Conservation (phyloP, 2,797 vertebrate species). For the Xyrichtys novacula region DNA sequence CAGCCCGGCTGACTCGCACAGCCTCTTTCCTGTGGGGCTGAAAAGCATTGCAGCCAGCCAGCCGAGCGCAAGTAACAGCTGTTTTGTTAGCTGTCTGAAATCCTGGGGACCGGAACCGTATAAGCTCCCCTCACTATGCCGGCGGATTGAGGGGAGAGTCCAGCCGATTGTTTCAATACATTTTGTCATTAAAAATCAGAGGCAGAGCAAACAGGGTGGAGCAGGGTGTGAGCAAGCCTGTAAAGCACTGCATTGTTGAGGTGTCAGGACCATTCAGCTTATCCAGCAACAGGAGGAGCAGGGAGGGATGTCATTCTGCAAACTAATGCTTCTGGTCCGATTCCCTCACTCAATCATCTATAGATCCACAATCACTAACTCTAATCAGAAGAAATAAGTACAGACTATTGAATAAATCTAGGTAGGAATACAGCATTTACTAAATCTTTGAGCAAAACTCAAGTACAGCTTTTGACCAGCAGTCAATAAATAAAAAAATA, state of each 20-base stretch:
- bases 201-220: conserved; percentile 91
- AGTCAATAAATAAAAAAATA: not conserved
- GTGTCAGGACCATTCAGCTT: conserved; percentile 92
- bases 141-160: conserved; percentile 91
- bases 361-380: not conserved
- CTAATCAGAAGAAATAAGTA: not conserved
- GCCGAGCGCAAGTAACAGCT: conserved; percentile 92
- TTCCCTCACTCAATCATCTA: conserved; percentile 65
- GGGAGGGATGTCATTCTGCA: conserved; percentile 88
- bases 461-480: not conserved
- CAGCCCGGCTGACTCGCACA: conserved; percentile 84
- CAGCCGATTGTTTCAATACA: conserved; percentile 94
- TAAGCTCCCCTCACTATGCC: conserved; percentile 93
- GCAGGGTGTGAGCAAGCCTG: conserved; percentile 84
- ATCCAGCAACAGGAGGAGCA: conserved; percentile 73
- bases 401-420: not conserved
- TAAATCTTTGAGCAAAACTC: conserved; percentile 1
- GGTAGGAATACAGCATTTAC: conserved; percentile 3
- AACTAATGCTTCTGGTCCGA: conserved; percentile 89
- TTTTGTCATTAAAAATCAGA: conserved; percentile 94
- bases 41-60: conserved; percentile 94
- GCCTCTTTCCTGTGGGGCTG: conserved; percentile 90
- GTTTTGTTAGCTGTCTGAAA: conserved; percentile 97
- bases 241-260: conserved; percentile 89
- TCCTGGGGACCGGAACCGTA: conserved; percentile 92